phyloP scores from a whole-genome alignment of 1,140 invertebrate genomes.

The Cydia amplana region DNA sequence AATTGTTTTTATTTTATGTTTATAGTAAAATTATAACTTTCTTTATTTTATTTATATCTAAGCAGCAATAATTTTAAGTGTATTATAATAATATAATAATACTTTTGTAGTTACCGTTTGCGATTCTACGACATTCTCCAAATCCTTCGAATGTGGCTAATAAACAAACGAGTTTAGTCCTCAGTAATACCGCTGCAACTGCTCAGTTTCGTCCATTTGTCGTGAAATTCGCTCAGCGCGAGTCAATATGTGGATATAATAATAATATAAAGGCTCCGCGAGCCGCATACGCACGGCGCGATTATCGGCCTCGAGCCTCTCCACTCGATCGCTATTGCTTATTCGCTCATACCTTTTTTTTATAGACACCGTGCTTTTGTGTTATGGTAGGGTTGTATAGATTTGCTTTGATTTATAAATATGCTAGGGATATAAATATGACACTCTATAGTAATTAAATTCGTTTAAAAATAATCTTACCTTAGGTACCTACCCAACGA shows the following conservation, averaged over 20 bases:
- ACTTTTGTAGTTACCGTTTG: too few relatives aligned
- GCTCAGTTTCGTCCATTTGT: conserved; percentile 8
- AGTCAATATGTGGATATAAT: conserved; percentile 32
- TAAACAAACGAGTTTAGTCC: not conserved
- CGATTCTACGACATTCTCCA: too few relatives aligned
- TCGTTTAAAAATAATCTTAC: too few relatives aligned
- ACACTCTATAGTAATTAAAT: not conserved
- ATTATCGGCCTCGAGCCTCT: not conserved
- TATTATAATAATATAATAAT: too few relatives aligned
- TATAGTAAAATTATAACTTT: too few relatives aligned
- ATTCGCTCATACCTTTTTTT: conserved; percentile 16
- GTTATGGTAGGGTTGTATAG: not conserved
- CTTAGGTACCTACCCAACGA: too few relatives aligned
- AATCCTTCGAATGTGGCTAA: not conserved
- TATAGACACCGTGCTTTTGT: conserved; percentile 21
- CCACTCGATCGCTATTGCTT: conserved; percentile 9
- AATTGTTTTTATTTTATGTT: too few relatives aligned
- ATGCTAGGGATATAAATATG: not conserved
- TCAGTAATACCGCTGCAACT: not conserved
- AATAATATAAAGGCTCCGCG: not conserved
- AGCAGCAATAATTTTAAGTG: too few relatives aligned
- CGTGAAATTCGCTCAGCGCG: not conserved
- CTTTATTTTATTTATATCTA: too few relatives aligned
- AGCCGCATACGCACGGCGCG: conserved; percentile 21
- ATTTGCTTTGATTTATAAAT: not conserved